phyloP scores from a whole-genome alignment of 1,140 invertebrate species.

The Eumaeus atala region DNA sequence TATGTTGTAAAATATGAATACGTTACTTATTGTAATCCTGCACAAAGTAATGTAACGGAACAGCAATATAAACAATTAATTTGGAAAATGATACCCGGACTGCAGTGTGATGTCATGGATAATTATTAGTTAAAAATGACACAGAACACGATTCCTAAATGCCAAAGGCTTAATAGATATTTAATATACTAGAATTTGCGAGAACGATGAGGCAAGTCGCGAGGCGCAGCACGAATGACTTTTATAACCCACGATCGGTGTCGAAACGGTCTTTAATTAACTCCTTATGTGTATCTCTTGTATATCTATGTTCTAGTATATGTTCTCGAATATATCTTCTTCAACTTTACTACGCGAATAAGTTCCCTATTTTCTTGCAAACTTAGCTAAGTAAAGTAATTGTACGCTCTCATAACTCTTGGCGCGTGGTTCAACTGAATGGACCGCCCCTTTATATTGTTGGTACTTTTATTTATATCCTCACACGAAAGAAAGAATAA shows the following conservation, averaged over 20 bases:
- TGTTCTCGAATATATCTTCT: too few relatives aligned
- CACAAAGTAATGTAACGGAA: slow-evolving; percentile 22
- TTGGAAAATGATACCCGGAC: neutral
- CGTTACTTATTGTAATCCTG: neutral
- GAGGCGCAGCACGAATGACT: slow-evolving; percentile 27
- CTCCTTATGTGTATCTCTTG: slow-evolving; percentile 2
- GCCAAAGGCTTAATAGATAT: slow-evolving; percentile 32
- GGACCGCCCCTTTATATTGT: too few relatives aligned
- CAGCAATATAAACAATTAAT: slow-evolving; percentile 25
- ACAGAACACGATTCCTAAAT: slow-evolving; percentile 17
- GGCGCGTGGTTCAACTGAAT: too few relatives aligned
- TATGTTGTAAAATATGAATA: slow-evolving; percentile 18
- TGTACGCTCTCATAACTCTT: too few relatives aligned
- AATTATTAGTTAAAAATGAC: too few relatives aligned
- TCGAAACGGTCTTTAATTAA: slow-evolving; percentile 15
- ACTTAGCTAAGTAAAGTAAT: too few relatives aligned
- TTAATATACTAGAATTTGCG: slow-evolving; percentile 28
- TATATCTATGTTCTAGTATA: too few relatives aligned
- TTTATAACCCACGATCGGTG: slow-evolving; percentile 20
- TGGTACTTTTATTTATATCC: too few relatives aligned
- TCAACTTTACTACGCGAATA: too few relatives aligned
- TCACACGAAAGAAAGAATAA: too few relatives aligned
- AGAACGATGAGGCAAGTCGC: slow-evolving; percentile 24
- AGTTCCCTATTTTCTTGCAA: too few relatives aligned
- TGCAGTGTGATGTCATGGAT: too few relatives aligned